Conservation (phyloP, 2,888 invertebrate species). For the Cyclophora albipunctata region DNA sequence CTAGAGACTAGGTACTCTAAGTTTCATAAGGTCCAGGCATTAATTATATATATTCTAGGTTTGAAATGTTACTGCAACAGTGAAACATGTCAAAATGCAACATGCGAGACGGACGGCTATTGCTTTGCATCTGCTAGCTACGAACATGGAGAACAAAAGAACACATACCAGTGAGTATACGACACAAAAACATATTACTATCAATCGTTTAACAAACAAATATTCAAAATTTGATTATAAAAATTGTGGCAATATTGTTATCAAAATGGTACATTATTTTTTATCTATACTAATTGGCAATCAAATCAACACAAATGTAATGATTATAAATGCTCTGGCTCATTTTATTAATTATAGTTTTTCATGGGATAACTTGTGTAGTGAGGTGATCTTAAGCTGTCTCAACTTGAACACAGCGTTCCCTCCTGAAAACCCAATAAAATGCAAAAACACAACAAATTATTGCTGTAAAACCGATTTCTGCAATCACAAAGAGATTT, state of each 20-base stretch:
- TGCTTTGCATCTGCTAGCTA: constrained; percentile 88
- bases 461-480: constrained; percentile 65
- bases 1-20: too few species aligned
- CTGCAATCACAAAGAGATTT: constrained; percentile 62
- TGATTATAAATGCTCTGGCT: constrained; percentile 8
- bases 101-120: constrained; percentile 91
- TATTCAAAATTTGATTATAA: constrained; percentile 10
- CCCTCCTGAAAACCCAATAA: constrained; percentile 69
- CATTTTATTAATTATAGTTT: constrained; percentile 13
- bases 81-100: constrained; percentile 84
- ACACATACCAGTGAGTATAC: constrained; percentile 85
- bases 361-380: constrained; percentile 42
- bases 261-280: not conserved
- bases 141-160: constrained; percentile 76
- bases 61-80: constrained; percentile 92
- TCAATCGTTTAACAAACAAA: not conserved
- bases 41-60: constrained; percentile 53
- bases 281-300: constrained; percentile 42
- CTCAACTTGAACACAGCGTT: constrained; percentile 63
- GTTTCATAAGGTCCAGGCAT: too few species aligned
- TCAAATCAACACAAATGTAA: constrained; percentile 52
- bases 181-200: constrained; percentile 1
- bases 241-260: constrained; percentile 1
- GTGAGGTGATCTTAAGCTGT: constrained; percentile 75
- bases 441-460: constrained; percentile 53